Conservation (phyloP, 2,888 invertebrate genomes). For the Gymnoscelis rufifasciata region DNA sequence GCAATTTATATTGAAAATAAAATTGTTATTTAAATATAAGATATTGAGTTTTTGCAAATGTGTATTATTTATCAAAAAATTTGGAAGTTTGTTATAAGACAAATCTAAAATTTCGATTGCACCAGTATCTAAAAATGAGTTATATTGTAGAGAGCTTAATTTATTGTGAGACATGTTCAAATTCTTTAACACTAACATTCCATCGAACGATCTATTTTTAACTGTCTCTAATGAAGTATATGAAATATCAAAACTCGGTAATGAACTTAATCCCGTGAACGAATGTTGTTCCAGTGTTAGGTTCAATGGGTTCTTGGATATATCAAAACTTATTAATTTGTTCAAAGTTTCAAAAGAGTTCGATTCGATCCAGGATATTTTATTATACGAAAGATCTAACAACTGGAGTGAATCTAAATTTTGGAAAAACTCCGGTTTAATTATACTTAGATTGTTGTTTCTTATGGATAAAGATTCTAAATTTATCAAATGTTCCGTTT, state of each 20-base stretch:
- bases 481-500: slow-evolving; percentile 41
- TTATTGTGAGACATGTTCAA: slow-evolving; percentile 52
- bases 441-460: slow-evolving; percentile 44
- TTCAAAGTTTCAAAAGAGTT: slow-evolving; percentile 43
- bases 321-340: slow-evolving; percentile 44
- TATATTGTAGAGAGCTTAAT: slow-evolving; percentile 45
- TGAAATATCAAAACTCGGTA: slow-evolving; percentile 55
- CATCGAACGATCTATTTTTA: slow-evolving; percentile 50
- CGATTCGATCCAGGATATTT: slow-evolving; percentile 42
- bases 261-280: slow-evolving; percentile 46
- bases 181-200: slow-evolving; percentile 45
- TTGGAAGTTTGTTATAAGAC: slow-evolving; percentile 46
- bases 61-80: slow-evolving; percentile 47
- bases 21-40: slow-evolving; percentile 49
- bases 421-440: slow-evolving; percentile 41
- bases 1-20: slow-evolving; percentile 36
- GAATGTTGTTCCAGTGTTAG: slow-evolving; percentile 42
- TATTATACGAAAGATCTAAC: slow-evolving; percentile 56
- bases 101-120: slow-evolving; percentile 49
- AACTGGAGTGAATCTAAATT: slow-evolving; percentile 38
- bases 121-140: slow-evolving; percentile 45
- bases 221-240: slow-evolving; percentile 39
- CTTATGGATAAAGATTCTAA: slow-evolving; percentile 40
- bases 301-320: slow-evolving; percentile 50
- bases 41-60: slow-evolving; percentile 38